Conservation (phyloP, 2,888 invertebrate genomes). For the Neuroscelio doddi region DNA sequence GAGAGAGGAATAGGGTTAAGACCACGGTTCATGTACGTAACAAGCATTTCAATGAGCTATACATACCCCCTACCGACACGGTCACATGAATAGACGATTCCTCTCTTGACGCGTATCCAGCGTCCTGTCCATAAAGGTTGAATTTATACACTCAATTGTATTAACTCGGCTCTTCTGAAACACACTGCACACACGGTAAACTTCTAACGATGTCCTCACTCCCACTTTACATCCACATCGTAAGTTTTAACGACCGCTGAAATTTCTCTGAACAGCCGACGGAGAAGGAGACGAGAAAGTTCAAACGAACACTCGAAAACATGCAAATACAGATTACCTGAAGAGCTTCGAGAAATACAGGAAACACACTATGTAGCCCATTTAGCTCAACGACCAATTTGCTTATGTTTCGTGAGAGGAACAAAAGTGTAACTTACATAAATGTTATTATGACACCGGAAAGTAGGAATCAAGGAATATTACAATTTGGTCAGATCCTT, state of each 20-base stretch:
- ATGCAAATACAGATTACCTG: conserved; percentile 38
- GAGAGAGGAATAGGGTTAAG: conserved; percentile 38
- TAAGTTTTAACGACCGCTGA: conserved; percentile 41
- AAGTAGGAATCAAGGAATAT: not conserved
- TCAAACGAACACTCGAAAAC: conserved; percentile 42
- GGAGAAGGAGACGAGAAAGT: conserved; percentile 17
- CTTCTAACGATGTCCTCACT: conserved; percentile 15
- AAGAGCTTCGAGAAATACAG: conserved; percentile 17
- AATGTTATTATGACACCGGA: conserved; percentile 12
- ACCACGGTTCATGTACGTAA: conserved; percentile 43
- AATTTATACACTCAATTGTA: conserved; percentile 30
- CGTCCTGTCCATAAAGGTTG: too few relatives aligned
- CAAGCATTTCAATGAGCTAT: too few relatives aligned
- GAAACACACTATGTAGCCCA: conserved; percentile 2
- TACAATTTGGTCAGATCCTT: too few relatives aligned
- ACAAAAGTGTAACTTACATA: conserved; percentile 5
- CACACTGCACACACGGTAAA: conserved; percentile 7
- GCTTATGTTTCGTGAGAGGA: not conserved
- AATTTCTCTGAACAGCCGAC: conserved; percentile 29
- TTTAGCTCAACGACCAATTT: conserved; percentile 9
- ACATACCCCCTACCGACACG: too few relatives aligned
- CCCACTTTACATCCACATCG: conserved; percentile 25
- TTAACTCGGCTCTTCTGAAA: conserved; percentile 13
- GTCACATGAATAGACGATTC: too few relatives aligned
- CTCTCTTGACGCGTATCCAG: not conserved